A percentile compares a stretch with the other conserved stretches of the same genome.
These are phyloP conservation scores for Corynorhinus townsendii DNA, from an alignment of 2,113 vertebrate species.

Conservation along the genomic window DNA sequence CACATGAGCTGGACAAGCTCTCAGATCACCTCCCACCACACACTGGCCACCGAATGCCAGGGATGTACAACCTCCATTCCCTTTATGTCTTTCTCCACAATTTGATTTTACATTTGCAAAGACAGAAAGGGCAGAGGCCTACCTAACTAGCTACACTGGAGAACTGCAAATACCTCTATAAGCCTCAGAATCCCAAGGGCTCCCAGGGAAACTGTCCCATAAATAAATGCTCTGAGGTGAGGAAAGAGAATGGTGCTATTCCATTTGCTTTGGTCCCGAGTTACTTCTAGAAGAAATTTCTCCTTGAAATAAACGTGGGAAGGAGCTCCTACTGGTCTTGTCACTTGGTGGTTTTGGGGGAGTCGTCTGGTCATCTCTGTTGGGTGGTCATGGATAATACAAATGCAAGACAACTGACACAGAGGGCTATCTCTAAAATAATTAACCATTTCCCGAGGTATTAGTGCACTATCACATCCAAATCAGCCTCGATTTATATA, in stretches of 20 bases:
- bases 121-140: background rate
- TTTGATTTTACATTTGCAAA: slow-evolving; percentile 38
- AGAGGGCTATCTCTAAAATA: slow-evolving; percentile 26
- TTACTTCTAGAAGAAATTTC: slow-evolving; percentile 16
- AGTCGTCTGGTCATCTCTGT: background rate
- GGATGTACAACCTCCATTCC: background rate
- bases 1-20: background rate
- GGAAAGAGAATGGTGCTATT: background rate
- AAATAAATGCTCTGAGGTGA: background rate
- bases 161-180: background rate
- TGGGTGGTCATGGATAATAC: background rate
- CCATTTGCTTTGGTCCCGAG: background rate
- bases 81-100: background rate
- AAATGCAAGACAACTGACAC: slow-evolving; percentile 36
- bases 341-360: background rate
- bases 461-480: background rate
- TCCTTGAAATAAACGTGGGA: background rate
- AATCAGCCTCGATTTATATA: slow-evolving; percentile 1
- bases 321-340: background rate
- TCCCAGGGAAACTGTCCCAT: background rate
- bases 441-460: slow-evolving; percentile 42
- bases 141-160: background rate
- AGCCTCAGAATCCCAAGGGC: background rate
- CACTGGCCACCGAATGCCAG: background rate
- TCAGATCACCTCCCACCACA: background rate